These are phyloP conservation scores for Ceratina australensis DNA, from an alignment of 1,140 invertebrate genomes.

Conservation along the genomic window DNA sequence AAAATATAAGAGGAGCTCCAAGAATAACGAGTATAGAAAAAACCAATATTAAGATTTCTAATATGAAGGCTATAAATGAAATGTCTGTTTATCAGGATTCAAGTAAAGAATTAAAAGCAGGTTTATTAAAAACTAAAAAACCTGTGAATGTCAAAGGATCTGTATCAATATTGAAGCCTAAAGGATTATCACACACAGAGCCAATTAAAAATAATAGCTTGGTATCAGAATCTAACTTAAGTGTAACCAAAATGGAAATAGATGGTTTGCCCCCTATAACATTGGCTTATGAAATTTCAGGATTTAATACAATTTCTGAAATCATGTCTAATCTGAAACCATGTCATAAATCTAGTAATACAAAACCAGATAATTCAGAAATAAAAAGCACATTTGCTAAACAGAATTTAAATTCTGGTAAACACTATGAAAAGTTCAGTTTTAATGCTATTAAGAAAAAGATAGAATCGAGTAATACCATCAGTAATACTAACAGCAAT, in stretches of 20 bases:
- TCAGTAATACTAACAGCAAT: not conserved
- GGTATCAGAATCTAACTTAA: slow-evolving; percentile 14
- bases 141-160: not conserved
- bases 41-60: slow-evolving; percentile 33
- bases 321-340: not conserved
- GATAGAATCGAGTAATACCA: not conserved
- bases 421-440: slow-evolving; percentile 43
- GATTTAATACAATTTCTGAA: not conserved
- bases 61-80: not conserved
- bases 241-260: slow-evolving; percentile 26
- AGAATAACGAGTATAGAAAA: slow-evolving; percentile 39
- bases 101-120: not conserved
- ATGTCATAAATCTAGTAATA: not conserved
- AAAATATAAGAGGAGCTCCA: slow-evolving; percentile 1
- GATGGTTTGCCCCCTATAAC: slow-evolving; percentile 50
- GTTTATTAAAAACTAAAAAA: not conserved
- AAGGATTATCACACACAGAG: too few species aligned
- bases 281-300: slow-evolving; percentile 29
- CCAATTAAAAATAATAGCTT: not conserved
- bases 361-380: not conserved
- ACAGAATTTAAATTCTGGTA: slow-evolving; percentile 19
- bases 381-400: not conserved
- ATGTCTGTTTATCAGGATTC: not conserved
- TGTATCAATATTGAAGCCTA: not conserved
- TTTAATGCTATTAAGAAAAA: slow-evolving; percentile 40